phyloP scores from a whole-genome alignment of 1,140 invertebrate genomes.

The Armadillidium nasatum region DNA sequence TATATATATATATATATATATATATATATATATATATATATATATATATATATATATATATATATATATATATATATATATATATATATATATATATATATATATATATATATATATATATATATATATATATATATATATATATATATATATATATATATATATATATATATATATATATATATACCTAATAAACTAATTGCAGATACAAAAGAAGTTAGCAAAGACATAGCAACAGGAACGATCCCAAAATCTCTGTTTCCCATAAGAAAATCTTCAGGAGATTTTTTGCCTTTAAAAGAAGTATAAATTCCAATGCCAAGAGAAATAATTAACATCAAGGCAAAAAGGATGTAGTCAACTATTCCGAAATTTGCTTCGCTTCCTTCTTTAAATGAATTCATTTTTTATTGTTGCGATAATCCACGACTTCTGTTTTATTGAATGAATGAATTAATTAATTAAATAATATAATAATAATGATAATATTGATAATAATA shows the following conservation, averaged over 20 bases:
- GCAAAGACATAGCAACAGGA: conserved; percentile 10
- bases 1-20: too few species aligned
- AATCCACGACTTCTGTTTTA: too few species aligned
- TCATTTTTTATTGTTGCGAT: too few species aligned
- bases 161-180: conserved; percentile 12
- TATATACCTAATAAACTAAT: not conserved
- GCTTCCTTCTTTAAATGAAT: too few species aligned
- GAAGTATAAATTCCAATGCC: conserved; percentile 55
- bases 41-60: conserved; percentile 22
- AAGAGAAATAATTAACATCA: conserved; percentile 46
- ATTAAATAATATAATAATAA: too few species aligned
- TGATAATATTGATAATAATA: too few species aligned
- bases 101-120: conserved; percentile 19
- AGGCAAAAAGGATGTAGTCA: conserved; percentile 44
- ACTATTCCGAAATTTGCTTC: not conserved
- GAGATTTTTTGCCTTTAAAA: conserved; percentile 62
- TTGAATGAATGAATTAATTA: too few species aligned
- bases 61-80: conserved; percentile 24
- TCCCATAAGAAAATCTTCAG: conserved; percentile 71
- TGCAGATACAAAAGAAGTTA: too few species aligned
- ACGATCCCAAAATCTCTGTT: conserved; percentile 58
- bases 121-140: conserved; percentile 12
- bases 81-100: conserved; percentile 4
- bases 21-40: too few species aligned
- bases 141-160: conserved; percentile 6